phyloP scores from a whole-genome alignment of 2,888 invertebrate species.

The Portevinia maculata region DNA sequence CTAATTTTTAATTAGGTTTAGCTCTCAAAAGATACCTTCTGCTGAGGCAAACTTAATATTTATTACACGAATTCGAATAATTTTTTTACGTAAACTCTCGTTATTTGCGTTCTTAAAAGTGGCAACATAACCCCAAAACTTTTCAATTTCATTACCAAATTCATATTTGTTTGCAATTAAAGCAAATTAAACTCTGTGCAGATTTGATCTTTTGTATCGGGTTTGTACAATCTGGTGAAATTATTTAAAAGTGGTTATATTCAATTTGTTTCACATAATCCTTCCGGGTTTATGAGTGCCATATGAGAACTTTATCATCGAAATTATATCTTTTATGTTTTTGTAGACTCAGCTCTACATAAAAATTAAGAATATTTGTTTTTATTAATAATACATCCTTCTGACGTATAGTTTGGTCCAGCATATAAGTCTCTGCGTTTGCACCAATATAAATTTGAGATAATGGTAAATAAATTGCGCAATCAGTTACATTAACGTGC shows the following conservation, averaged over 20 bases:
- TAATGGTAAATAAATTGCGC: neutral
- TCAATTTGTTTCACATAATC: neutral
- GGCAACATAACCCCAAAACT: neutral
- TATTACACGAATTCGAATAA: neutral
- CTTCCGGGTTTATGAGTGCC: neutral
- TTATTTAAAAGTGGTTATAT: neutral
- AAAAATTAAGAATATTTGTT: neutral
- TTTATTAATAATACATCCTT: neutral
- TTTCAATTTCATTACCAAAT: neutral
- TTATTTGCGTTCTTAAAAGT: neutral
- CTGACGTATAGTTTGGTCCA: neutral
- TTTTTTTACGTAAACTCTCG: neutral
- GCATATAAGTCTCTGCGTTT: neutral
- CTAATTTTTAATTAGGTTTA: neutral
- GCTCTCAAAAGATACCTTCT: neutral
- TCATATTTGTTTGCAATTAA: neutral
- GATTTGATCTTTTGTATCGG: too few species aligned
- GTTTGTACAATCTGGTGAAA: neutral
- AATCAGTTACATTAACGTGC: neutral
- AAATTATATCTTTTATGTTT: neutral
- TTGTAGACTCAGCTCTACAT: neutral
- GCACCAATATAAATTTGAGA: neutral
- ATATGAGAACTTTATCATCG: neutral
- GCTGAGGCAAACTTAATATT: constrained; percentile 1
- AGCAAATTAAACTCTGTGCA: neutral